Conservation (phyloP, 2,797 vertebrate genomes). For the Takifugu rubripes region DNA sequence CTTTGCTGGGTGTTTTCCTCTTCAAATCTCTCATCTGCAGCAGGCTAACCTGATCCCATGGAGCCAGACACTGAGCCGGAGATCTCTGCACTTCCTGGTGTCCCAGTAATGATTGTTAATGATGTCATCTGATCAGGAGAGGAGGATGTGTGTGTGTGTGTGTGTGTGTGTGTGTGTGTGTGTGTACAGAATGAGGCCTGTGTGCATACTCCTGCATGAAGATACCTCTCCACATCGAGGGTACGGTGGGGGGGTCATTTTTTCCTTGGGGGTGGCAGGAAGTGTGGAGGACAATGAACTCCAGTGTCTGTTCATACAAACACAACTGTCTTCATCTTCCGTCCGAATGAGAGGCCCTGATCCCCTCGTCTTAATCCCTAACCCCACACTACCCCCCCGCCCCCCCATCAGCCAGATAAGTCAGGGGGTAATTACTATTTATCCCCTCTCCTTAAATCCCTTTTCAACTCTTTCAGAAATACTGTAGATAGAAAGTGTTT, state of each 20-base stretch:
- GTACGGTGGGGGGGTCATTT: constrained; percentile 48
- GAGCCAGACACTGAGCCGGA: constrained; percentile 68
- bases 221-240: constrained; percentile 61
- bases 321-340: constrained; percentile 63
- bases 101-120: constrained; percentile 81
- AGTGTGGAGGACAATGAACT: constrained; percentile 69
- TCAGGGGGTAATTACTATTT: constrained; percentile 63
- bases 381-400: neutral
- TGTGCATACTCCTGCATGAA: constrained; percentile 48
- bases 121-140: constrained; percentile 79
- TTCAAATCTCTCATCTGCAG: constrained; percentile 72
- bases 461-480: constrained; percentile 49
- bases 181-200: constrained; percentile 28
- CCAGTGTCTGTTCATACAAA: constrained; percentile 69
- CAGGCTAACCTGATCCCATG: constrained; percentile 73
- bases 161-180: constrained; percentile 12
- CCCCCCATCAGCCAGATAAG: constrained; percentile 39
- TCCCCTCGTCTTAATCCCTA: constrained; percentile 34
- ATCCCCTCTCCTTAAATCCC: constrained; percentile 38
- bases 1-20: constrained; percentile 55
- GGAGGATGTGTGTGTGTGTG: constrained; percentile 58
- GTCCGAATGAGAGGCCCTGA: constrained; percentile 36
- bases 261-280: constrained; percentile 42
- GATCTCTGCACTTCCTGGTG: constrained; percentile 76
- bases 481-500: neutral